Evolutionary conservation across 1,140 invertebrate genomes (phyloP).

Genomic region (Zaprionus vittiger): DNA sequence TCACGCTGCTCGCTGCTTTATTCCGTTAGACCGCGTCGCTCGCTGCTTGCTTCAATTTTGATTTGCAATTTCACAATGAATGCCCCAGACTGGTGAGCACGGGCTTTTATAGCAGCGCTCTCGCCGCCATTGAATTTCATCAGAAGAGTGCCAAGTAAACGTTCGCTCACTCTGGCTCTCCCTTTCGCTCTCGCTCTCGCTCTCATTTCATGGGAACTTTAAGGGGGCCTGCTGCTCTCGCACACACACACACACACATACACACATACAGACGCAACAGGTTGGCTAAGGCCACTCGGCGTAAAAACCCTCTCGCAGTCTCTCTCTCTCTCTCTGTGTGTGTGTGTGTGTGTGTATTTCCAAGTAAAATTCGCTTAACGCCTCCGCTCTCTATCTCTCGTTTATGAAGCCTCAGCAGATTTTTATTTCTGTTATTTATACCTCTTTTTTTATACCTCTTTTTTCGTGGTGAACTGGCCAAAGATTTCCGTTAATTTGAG

Average conservation of each 20-base stretch:
- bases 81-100: conserved; percentile 41
- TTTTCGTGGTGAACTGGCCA: conserved; percentile 21
- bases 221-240: conserved; percentile 15
- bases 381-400: conserved; percentile 30
- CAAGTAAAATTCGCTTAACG: conserved; percentile 49
- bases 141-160: conserved; percentile 51
- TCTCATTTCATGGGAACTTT: conserved; percentile 34
- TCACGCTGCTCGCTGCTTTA: conserved; percentile 41
- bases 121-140: conserved; percentile 77
- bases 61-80: conserved; percentile 84
- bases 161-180: conserved; percentile 9
- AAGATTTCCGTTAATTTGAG: conserved; percentile 71
- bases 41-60: conserved; percentile 82
- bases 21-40: conserved; percentile 59
- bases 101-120: conserved; percentile 77
- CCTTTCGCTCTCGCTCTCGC: conserved; percentile 1
- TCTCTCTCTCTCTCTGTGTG: neutral
- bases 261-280: conserved; percentile 29
- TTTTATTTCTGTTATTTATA: conserved; percentile 42
- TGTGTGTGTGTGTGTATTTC: conserved; percentile 31
- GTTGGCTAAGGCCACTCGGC: conserved; percentile 48
- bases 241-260: conserved; percentile 29
- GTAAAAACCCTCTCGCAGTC: conserved; percentile 39
- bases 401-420: conserved; percentile 34
- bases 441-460: conserved; percentile 35